Evolutionary conservation across 2,888 invertebrate species (phyloP), one percentile per base, ranked within the genome.

Genomic region (Dione juno): DNA sequence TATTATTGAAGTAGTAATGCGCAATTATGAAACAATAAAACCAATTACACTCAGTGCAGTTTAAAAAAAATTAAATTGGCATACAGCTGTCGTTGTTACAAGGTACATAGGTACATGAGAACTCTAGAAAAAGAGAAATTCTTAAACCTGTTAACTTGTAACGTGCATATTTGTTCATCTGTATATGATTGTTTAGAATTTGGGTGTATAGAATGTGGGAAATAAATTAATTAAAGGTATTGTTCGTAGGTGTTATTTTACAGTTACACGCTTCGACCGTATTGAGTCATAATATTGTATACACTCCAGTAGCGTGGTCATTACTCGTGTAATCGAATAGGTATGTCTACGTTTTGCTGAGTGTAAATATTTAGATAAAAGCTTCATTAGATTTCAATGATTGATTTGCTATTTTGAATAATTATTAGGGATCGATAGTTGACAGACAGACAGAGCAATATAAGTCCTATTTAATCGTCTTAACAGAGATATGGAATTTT

Each of bases 161-260:
- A 54, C 3, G 16, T 57, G 7, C 57, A 57, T 57, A 57, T 57
- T 37, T 37, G 37, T 57, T 1, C 54, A 54, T 54, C 5, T 28
- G 21, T 43, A n/a, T 14, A 45, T n/a, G n/a, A 7, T 11, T 28
- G 28, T 28, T 43, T 43, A 21, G 28, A 61, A 28, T 61, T 61
- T 28, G 1, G 43, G 43, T 9, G n/a, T 16, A 45, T 43, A 65
- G 52, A 37, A 43, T 57, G 66, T 66, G 72, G 40, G 66, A 72
- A 45, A 66, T 53, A 43, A 64, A 40, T 16, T 57, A 70, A 70
- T 72, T 19, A 41, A 35, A 59, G 14, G 57, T 45, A 70, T 72
- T 69, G 72, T 72, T 66, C 57, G 14, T 13, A 66, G 53, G 57
- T 66, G 43, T 58, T 64, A 48, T 37, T 50, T 50, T 72, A 54